Base-by-base conservation (phyloP, 2,888 invertebrate species). In the Andrena flavipes region DNA sequence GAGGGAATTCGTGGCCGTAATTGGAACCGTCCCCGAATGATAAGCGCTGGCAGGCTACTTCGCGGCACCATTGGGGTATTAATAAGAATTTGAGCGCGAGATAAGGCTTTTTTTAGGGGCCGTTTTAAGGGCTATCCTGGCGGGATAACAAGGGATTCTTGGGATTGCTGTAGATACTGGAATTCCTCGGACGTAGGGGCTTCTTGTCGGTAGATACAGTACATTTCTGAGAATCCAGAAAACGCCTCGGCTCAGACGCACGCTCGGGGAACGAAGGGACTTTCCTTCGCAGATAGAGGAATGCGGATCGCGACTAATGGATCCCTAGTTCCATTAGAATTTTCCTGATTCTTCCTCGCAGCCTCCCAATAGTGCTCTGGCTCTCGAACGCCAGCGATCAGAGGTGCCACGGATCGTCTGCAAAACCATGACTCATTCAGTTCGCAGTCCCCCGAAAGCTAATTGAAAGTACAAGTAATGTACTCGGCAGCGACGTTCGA, bases 391-490 rank as follows among this genome's bases (percentile, higher is more conserved):
- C 7, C 49, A 64, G n/a, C 30, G 29, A 33, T 54, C 48, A 30
- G 2, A 63, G 42, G 30, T 42, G 35, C 13, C 16, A 54, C 20
- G 1, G 30, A n/a, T 76, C 64, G n/a, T 48, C 23, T 42, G 10
- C 56, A 7, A 13, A 13, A 5, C 10, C 30, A 35, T 71, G 76
- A 65, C 48, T 78, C 77, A 72, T 16, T 62, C 42, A 1, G 35
- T 33, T 29, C 20, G 3, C n/a, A 51, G 49, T 72, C 49, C n/a
- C 13, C 8, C 10, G 33, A 62, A 64, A 59, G 72, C 48, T 80
- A 77, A 80, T 80, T 72, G 71, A 77, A 77, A 54, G 62, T 62
- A 67, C 80, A 54, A 77, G 71, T 77, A 80, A 80, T 59, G 20
- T 35, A 23, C 23, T n/a, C 4, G n/a, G 62, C 42, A 42, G 59